Conservation (phyloP, 2,797 vertebrate genomes). For the Spinibarbus caldwelli region DNA sequence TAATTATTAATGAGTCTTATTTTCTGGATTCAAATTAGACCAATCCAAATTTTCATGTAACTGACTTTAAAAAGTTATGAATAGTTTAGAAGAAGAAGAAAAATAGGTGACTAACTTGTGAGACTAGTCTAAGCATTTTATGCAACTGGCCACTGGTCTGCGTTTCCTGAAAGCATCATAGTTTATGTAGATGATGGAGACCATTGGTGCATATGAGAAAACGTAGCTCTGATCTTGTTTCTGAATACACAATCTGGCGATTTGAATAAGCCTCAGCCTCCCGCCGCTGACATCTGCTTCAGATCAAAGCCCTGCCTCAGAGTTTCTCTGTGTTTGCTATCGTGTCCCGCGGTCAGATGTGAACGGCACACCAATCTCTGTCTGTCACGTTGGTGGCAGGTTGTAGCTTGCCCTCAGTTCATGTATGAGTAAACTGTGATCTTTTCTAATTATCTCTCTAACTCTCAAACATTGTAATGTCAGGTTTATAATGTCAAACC, state of each 20-base stretch:
- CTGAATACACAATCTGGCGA: not conserved
- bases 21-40: not conserved
- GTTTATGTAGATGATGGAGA: not conserved
- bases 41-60: not conserved
- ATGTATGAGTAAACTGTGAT: constrained; percentile 7
- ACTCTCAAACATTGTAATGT: not conserved
- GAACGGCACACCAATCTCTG: not conserved
- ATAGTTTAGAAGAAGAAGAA: not conserved
- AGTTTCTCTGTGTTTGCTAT: not conserved
- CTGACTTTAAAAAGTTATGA: not conserved
- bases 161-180: not conserved
- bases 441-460: not conserved
- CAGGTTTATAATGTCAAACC: not conserved
- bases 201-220: not conserved
- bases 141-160: not conserved
- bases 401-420: constrained; percentile 9
- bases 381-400: not conserved
- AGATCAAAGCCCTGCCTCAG: not conserved
- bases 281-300: constrained; percentile 22
- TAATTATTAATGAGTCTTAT: not conserved
- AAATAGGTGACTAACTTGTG: not conserved
- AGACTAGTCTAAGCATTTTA: not conserved
- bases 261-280: not conserved
- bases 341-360: not conserved
- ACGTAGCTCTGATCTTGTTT: not conserved